phyloP scores from a whole-genome alignment of 2,113 vertebrate species.

The Cacatua alba region DNA sequence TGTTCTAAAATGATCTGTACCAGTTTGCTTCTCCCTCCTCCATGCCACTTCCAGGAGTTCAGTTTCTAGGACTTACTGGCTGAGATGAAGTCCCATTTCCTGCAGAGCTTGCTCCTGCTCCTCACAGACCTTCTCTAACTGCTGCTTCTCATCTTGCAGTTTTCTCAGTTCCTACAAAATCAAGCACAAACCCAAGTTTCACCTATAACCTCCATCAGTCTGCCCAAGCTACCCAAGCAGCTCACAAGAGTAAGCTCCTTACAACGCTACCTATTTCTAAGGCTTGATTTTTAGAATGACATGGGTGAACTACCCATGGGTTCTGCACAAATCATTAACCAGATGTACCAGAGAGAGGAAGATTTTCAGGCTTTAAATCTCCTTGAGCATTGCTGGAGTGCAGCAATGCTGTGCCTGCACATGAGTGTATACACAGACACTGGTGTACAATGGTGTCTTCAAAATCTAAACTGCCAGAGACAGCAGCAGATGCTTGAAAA shows the following conservation, averaged over 20 bases:
- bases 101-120: conserved; percentile 96
- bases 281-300: background rate
- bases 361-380: background rate
- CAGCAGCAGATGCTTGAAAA: background rate
- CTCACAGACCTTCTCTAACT: conserved; percentile 86
- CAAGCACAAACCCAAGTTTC: background rate
- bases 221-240: background rate
- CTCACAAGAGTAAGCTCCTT: background rate
- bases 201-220: fast-evolving
- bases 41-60: background rate
- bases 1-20: background rate
- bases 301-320: background rate
- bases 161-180: conserved; percentile 85
- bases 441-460: background rate
- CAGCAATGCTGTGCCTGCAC: background rate
- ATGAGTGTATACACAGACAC: fast-evolving
- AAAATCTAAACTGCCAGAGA: background rate
- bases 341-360: background rate
- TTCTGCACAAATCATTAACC: background rate
- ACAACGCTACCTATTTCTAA: background rate
- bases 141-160: conserved; percentile 88
- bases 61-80: conserved; percentile 84
- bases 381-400: background rate
- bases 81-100: conserved; percentile 97
- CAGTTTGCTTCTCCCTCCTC: background rate